Conservation (phyloP, 1,140 invertebrate genomes). For the Theocolax elegans region DNA sequence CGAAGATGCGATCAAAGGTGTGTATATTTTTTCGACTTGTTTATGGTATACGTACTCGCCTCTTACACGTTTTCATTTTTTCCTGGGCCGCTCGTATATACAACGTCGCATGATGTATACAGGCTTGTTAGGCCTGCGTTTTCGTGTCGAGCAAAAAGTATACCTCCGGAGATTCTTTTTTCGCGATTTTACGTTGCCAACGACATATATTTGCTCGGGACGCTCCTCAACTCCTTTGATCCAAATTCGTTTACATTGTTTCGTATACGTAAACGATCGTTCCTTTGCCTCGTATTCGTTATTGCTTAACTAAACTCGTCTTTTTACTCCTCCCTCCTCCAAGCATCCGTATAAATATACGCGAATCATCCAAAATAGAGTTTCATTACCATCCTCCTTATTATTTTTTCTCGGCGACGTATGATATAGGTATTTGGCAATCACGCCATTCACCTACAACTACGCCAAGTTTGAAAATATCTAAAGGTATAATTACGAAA, state of each 20-base stretch:
- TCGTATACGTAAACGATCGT: neutral
- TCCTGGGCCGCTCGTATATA: slow-evolving; percentile 7
- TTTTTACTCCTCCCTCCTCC: neutral
- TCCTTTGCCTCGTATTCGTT: no score
- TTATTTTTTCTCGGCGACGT: no score
- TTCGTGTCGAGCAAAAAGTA: slow-evolving; percentile 8
- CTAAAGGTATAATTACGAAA: slow-evolving; percentile 15
- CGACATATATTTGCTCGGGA: no score
- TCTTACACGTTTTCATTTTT: slow-evolving; percentile 30
- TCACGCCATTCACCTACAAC: slow-evolving; percentile 20
- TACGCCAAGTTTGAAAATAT: slow-evolving; percentile 14
- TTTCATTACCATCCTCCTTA: no score
- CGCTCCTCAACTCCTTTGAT: slow-evolving; percentile 19
- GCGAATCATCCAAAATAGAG: no score
- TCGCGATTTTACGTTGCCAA: no score
- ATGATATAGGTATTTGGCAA: no score
- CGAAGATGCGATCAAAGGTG: slow-evolving; percentile 39
- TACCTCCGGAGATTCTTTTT: no score
- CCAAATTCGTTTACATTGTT: neutral
- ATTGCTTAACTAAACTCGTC: no score
- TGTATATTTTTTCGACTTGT: slow-evolving; percentile 41
- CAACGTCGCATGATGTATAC: slow-evolving; percentile 33
- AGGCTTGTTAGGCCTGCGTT: slow-evolving; percentile 25
- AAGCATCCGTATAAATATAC: neutral
- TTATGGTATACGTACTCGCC: slow-evolving; percentile 31